Evolutionary conservation across 2,888 invertebrate species (phyloP).

Genomic region (Oegoconia quadripuncta): DNA sequence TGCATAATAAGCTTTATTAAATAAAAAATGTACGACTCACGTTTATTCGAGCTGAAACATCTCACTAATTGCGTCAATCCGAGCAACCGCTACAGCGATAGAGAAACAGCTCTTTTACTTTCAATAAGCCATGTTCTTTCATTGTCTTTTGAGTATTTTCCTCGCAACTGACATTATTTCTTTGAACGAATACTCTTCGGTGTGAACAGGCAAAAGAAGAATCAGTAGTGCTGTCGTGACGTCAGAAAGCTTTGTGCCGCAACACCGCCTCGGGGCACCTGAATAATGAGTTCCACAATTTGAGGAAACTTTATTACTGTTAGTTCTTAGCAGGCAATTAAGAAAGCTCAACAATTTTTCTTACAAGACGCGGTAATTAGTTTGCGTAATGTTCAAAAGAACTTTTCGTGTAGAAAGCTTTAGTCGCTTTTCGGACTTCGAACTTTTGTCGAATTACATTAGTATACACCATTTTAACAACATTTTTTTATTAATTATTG

Average conservation of each 20-base stretch:
- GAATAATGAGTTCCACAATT: conserved; percentile 50
- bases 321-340: conserved; percentile 46
- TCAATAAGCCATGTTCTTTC: conserved; percentile 30
- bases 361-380: conserved; percentile 36
- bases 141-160: conserved; percentile 21
- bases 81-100: conserved; percentile 8
- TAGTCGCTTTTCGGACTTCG: too few relatives aligned
- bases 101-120: conserved; percentile 25
- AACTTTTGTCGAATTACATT: too few relatives aligned
- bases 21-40: conserved; percentile 25
- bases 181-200: conserved; percentile 18
- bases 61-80: conserved; percentile 26
- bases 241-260: conserved; percentile 33
- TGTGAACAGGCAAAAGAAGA: conserved; percentile 28
- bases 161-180: conserved; percentile 16
- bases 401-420: not conserved
- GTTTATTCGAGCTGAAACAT: conserved; percentile 8
- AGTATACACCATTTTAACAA: too few relatives aligned
- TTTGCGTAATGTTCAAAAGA: conserved; percentile 11
- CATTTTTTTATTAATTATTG: too few relatives aligned
- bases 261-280: conserved; percentile 30
- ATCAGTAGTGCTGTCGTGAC: conserved; percentile 29
- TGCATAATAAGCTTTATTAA: conserved; percentile 40
- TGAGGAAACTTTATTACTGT: conserved; percentile 43
- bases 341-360: conserved; percentile 39